A percentile compares a stretch with the other conserved stretches of the same genome.
Evolutionary conservation across 1,140 invertebrate genomes (phyloP).

Genomic region (Whitmania pigra): DNA sequence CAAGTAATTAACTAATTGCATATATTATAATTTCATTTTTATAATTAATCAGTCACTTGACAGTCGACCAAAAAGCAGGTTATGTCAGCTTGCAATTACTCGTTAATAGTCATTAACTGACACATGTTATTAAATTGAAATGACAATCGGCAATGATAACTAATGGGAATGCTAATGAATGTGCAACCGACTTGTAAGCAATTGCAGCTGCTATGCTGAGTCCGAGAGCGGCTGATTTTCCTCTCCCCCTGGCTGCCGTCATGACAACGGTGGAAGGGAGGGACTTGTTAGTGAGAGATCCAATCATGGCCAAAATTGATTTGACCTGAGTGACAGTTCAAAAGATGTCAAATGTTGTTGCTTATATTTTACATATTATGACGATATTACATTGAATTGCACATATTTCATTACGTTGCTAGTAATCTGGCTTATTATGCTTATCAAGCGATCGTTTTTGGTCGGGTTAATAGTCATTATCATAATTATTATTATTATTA

Average conservation of each 20-base stretch:
- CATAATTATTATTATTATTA: neutral
- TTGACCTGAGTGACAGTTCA: slow-evolving; percentile 52
- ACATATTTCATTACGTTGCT: neutral
- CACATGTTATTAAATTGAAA: too few species aligned
- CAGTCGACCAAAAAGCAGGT: too few species aligned
- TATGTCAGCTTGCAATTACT: too few species aligned
- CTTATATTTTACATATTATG: neutral
- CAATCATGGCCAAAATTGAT: slow-evolving; percentile 81
- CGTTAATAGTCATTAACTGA: too few species aligned
- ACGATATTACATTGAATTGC: too few species aligned
- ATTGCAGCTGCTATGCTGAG: slow-evolving; percentile 62
- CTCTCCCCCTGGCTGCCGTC: slow-evolving; percentile 87
- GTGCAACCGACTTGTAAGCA: slow-evolving; percentile 36
- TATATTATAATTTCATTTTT: too few species aligned
- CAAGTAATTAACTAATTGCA: too few species aligned
- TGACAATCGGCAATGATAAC: too few species aligned
- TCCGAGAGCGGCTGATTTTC: slow-evolving; percentile 95
- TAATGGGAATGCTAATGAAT: neutral
- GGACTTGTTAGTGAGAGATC: slow-evolving; percentile 84
- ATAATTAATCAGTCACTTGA: too few species aligned
- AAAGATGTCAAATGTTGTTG: neutral
- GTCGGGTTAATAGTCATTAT: neutral
- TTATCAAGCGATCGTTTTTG: neutral
- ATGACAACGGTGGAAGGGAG: slow-evolving; percentile 77
- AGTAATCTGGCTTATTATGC: neutral